These are phyloP conservation scores for Xenopus laevis DNA, from an alignment of 2,113 vertebrate genomes.

Conservation along the genomic window DNA sequence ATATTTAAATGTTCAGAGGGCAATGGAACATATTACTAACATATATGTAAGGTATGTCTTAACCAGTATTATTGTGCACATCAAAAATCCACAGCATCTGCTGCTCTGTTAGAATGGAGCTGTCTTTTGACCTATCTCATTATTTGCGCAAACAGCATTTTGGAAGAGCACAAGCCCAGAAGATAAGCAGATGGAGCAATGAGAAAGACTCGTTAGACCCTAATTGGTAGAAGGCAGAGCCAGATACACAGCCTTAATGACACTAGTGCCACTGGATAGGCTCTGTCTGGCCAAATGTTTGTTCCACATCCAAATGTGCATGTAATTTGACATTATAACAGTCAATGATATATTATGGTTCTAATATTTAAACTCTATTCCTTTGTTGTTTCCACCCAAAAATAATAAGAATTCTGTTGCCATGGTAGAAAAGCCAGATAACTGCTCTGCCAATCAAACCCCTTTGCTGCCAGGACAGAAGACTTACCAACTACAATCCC, in stretches of 20 bases:
- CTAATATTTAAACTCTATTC: conserved; percentile 3
- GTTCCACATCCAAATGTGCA: neutral
- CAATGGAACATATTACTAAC: too few relatives aligned
- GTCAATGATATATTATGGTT: conserved; percentile 2
- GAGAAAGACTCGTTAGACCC: conserved; percentile 26
- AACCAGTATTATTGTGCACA: too few relatives aligned
- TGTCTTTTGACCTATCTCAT: conserved; percentile 18
- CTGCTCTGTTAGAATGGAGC: neutral
- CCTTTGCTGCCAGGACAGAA: too few relatives aligned
- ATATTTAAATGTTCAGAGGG: too few relatives aligned
- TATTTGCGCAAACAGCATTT: conserved; percentile 27
- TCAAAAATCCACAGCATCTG: too few relatives aligned
- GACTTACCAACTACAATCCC: too few relatives aligned
- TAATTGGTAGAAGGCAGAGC: conserved; percentile 16
- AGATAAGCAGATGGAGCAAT: conserved; percentile 33
- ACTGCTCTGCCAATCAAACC: too few relatives aligned
- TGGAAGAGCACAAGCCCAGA: conserved; percentile 2
- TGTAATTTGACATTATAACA: conserved; percentile 17
- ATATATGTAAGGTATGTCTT: too few relatives aligned
- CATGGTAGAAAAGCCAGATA: too few relatives aligned
- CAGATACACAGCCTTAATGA: conserved; percentile 21
- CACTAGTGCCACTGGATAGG: conserved; percentile 28
- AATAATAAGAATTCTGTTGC: too few relatives aligned
- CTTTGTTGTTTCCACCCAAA: neutral
- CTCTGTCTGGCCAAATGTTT: conserved; percentile 10